These are phyloP conservation scores for Cephalopholis sonnerati DNA, from an alignment of 2,113 vertebrate genomes.

Conservation along the genomic window DNA sequence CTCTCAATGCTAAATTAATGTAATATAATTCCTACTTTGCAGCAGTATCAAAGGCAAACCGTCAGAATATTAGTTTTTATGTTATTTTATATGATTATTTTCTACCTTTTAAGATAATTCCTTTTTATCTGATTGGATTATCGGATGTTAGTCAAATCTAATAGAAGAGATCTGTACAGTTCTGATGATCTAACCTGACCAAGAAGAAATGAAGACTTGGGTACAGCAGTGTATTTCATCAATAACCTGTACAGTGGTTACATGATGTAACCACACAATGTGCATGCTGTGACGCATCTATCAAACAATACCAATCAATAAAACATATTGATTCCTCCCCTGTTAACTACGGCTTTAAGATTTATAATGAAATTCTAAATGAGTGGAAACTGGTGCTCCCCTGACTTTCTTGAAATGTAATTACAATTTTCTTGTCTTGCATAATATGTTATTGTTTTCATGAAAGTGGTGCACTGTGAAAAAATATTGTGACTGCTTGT, in stretches of 20 bases:
- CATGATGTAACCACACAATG: constrained; percentile 1
- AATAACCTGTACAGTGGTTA: background rate
- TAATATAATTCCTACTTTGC: background rate
- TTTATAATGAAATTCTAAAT: background rate
- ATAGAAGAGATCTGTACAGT: background rate
- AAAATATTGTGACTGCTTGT: background rate
- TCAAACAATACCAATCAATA: background rate
- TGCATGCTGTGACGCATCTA: background rate
- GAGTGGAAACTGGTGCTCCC: background rate
- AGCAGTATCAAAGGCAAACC: background rate
- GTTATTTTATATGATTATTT: background rate
- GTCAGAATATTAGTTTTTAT: background rate
- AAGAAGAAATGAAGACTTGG: background rate
- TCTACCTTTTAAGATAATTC: background rate
- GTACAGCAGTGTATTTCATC: background rate
- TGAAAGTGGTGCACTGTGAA: background rate
- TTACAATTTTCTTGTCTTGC: background rate
- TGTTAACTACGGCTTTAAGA: background rate
- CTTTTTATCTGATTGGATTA: background rate
- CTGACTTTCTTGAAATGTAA: background rate
- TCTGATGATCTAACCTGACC: background rate
- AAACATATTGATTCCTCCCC: background rate
- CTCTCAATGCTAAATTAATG: background rate
- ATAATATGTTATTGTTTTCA: background rate
- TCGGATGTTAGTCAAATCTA: background rate